Evolutionary conservation across 2,113 vertebrate genomes (phyloP).

Genomic region (Pomatostomus ruficeps): DNA sequence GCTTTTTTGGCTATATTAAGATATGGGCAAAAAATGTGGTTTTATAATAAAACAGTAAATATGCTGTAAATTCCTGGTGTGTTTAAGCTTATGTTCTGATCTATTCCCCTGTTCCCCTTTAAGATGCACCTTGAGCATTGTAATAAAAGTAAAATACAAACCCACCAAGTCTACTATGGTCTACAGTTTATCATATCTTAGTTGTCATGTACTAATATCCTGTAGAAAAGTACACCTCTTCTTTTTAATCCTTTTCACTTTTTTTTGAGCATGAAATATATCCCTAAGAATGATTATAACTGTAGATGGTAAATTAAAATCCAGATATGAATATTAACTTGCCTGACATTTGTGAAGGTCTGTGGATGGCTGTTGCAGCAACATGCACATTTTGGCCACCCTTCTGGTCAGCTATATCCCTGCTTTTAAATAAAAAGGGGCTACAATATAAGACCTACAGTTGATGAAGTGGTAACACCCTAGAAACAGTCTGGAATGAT

Average conservation of each 20-base stretch:
- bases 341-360: not conserved
- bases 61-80: not conserved
- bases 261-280: not conserved
- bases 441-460: not conserved
- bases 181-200: not conserved
- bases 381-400: not conserved
- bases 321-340: not conserved
- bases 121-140: not conserved
- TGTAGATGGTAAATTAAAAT: not conserved
- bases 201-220: fast-evolving
- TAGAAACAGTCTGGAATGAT: not conserved
- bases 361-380: not conserved
- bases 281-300: not conserved
- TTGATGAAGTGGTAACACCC: not conserved
- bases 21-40: not conserved
- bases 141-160: not conserved
- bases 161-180: not conserved
- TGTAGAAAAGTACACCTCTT: not conserved
- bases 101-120: not conserved
- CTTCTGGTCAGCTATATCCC: not conserved
- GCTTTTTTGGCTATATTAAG: not conserved
- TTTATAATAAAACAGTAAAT: not conserved
- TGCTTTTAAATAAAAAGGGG: not conserved
- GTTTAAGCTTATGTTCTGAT: not conserved
- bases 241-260: not conserved